phyloP scores from a whole-genome alignment of 2,888 invertebrate species.

The Drosophila fungiperda region DNA sequence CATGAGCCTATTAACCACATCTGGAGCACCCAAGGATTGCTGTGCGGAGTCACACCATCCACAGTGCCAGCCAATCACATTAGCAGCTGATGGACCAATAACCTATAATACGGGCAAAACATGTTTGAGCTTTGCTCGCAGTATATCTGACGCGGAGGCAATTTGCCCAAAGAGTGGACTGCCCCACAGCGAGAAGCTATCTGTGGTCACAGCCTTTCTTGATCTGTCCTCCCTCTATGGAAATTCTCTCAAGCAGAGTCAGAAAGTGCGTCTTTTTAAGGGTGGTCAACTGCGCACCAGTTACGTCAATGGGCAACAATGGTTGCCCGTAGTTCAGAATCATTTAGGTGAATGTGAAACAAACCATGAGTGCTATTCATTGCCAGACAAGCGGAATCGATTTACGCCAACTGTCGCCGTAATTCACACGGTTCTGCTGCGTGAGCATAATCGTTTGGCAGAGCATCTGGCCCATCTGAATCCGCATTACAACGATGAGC shows the following conservation, averaged over 20 bases:
- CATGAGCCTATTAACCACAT: constrained; percentile 57
- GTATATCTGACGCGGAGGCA: constrained; percentile 88
- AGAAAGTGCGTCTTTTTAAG: constrained; percentile 87
- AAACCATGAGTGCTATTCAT: constrained; percentile 88
- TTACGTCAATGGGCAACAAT: constrained; percentile 87
- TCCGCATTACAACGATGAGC: constrained; percentile 85
- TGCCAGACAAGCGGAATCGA: constrained; percentile 86
- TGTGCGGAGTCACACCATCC: constrained; percentile 63
- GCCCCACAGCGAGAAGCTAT: constrained; percentile 87
- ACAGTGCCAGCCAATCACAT: constrained; percentile 86
- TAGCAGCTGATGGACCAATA: constrained; percentile 87
- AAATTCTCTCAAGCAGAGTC: constrained; percentile 87
- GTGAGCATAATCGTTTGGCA: constrained; percentile 86
- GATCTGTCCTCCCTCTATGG: constrained; percentile 93
- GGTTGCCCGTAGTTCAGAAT: constrained; percentile 89
- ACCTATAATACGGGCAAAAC: constrained; percentile 85
- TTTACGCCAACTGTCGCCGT: constrained; percentile 83
- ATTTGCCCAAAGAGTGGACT: constrained; percentile 86
- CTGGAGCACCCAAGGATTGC: constrained; percentile 72
- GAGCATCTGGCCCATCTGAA: constrained; percentile 84
- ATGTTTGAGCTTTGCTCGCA: constrained; percentile 89
- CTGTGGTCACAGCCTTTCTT: constrained; percentile 85
- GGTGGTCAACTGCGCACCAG: constrained; percentile 89
- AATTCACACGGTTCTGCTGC: constrained; percentile 84
- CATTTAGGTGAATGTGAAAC: constrained; percentile 86